Base-by-base conservation (phyloP, 1,140 invertebrate species). In the Zaprionus tsacasi region DNA sequence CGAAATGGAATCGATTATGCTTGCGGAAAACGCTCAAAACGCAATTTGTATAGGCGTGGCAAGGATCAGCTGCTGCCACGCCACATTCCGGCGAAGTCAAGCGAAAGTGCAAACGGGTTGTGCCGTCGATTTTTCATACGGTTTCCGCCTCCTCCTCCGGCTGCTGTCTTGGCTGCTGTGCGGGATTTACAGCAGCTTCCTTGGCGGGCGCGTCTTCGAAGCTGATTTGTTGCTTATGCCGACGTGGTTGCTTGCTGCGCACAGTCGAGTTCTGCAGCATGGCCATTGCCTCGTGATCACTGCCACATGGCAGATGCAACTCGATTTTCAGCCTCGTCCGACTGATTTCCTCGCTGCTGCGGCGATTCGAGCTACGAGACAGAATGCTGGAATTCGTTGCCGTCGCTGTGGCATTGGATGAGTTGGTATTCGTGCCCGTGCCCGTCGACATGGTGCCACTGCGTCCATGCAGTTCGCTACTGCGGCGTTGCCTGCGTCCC, bases 61-160 rank as follows among this genome's bases (percentile, higher is more conserved):
- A 45, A 61, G 72, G 77, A 76, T 80, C 81, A 65, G 58, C 61
- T 61, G 58, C 54, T 21, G 45, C 12, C 30, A 17, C 57, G 52
- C 13, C 61, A 65, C 76, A 76, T 89, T 80, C 78, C 75, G 58
- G 74, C 59, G 56, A 81, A 91, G 60, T 88, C 80, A 91, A 88
- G 88, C 82, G 83, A 76, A 83, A 74, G 81, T 79, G 82, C 75
- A 71, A 91, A 91, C 88, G 88, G 81, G 88, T 91, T 91, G 78
- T 68, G 63, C 17, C 21, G 36, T n/a, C 61, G 13, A 63, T 25
- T 45, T 17, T 15, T 56, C 36, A 65, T 38, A 40, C 45, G 10
- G 45, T 40, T 38, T 43, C 38, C n/a, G 35, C 35, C 13, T 21
- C 1, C 13, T 21, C 1, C 15, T 40, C 15, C 30, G 21, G 13